phyloP scores from a whole-genome alignment of 1,140 invertebrate species.

The Tetramorium alpestre region DNA sequence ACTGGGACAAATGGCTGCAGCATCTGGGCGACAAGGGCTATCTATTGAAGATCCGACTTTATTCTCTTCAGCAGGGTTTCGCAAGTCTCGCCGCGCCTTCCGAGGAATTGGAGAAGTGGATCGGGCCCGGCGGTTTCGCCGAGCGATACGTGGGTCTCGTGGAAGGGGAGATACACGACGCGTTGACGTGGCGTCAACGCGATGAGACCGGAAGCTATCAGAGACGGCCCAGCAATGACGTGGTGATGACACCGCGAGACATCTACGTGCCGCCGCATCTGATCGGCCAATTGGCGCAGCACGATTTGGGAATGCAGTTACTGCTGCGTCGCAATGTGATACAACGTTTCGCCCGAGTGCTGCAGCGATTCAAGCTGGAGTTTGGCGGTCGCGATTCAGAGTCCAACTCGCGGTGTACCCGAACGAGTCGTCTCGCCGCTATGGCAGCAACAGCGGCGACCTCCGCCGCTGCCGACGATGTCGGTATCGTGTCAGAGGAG shows the following conservation, averaged over 20 bases:
- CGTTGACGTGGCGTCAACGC: slow-evolving; percentile 93
- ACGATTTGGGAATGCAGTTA: slow-evolving; percentile 90
- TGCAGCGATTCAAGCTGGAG: slow-evolving; percentile 81
- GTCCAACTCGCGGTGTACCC: slow-evolving; percentile 65
- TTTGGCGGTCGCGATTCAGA: slow-evolving; percentile 69
- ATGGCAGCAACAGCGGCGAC: not conserved
- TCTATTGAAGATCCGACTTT: slow-evolving; percentile 92
- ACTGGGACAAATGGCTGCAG: slow-evolving; percentile 86
- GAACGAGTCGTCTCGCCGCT: slow-evolving; percentile 61
- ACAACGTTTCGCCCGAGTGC: slow-evolving; percentile 79
- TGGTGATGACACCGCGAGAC: slow-evolving; percentile 83
- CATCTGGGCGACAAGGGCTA: slow-evolving; percentile 94
- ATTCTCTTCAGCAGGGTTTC: slow-evolving; percentile 91
- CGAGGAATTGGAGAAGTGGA: slow-evolving; percentile 84
- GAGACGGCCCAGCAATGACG: slow-evolving; percentile 85
- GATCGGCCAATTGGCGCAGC: slow-evolving; percentile 94
- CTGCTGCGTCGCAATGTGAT: slow-evolving; percentile 85
- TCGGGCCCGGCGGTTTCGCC: slow-evolving; percentile 80
- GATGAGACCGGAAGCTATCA: slow-evolving; percentile 93
- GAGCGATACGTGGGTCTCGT: slow-evolving; percentile 94
- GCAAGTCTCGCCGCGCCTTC: slow-evolving; percentile 79
- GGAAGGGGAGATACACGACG: slow-evolving; percentile 95
- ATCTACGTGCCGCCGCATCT: slow-evolving; percentile 94
- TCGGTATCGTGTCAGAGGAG: slow-evolving; percentile 74
- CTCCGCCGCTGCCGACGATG: slow-evolving; percentile 77